These are phyloP conservation scores for Lottia gigantea DNA, from an alignment of 2,888 invertebrate species.

Conservation along the genomic window DNA sequence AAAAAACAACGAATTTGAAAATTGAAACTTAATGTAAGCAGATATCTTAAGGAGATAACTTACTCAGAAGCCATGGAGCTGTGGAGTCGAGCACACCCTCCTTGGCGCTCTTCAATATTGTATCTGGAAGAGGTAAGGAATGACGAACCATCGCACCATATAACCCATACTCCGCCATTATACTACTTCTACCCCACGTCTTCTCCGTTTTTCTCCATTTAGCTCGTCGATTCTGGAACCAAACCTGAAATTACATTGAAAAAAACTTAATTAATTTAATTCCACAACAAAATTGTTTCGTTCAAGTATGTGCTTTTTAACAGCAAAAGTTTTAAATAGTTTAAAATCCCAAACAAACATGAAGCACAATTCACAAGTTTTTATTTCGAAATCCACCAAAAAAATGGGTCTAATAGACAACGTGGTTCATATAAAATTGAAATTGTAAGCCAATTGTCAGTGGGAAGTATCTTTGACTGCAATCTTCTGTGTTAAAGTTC, in stretches of 20 bases:
- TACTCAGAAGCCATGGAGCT: constrained; percentile 99
- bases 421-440: no score
- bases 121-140: constrained; percentile 97
- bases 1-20: no score
- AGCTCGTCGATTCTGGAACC: constrained; percentile 98
- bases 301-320: neutral
- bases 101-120: constrained; percentile 96
- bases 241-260: constrained; percentile 78
- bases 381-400: no score
- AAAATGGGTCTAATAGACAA: no score
- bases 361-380: no score
- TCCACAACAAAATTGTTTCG: neutral
- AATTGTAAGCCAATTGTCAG: neutral
- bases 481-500: no score
- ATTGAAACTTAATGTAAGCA: no score
- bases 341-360: no score
- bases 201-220: constrained; percentile 99
- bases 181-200: constrained; percentile 98
- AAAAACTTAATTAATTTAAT: no score
- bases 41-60: constrained; percentile 49
- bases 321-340: no score
- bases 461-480: no score
- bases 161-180: constrained; percentile 99
- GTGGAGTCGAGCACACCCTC: constrained; percentile 83
- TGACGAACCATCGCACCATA: constrained; percentile 99